These are phyloP conservation scores for Opisthocomus hoazin DNA, from an alignment of 2,113 vertebrate genomes.

Conservation along the genomic window DNA sequence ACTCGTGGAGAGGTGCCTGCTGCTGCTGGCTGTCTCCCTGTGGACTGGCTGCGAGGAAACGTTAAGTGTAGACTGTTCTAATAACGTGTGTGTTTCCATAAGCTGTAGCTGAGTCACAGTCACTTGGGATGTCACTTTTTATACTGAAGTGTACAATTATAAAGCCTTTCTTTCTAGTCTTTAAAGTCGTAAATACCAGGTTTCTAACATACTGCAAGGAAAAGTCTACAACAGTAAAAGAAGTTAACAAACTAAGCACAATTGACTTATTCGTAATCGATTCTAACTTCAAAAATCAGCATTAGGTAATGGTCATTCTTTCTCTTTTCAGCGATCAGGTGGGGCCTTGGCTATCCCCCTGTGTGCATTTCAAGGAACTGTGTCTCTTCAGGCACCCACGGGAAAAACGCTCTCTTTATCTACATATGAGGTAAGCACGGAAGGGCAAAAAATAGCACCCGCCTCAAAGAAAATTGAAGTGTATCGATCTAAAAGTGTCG, in stretches of 20 bases:
- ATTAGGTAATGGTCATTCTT: background rate
- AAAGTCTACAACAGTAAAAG: background rate
- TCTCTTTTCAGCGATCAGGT: conserved; percentile 74
- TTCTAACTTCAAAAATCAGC: background rate
- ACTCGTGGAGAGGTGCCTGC: background rate
- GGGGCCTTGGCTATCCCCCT: conserved; percentile 86
- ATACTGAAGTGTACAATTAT: background rate
- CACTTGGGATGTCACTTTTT: background rate
- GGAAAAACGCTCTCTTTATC: conserved; percentile 95
- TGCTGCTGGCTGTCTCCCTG: background rate
- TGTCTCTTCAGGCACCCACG: conserved; percentile 90
- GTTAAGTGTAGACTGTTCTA: background rate
- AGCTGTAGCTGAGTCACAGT: background rate
- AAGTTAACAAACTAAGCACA: background rate
- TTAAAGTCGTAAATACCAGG: background rate
- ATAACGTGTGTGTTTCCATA: background rate
- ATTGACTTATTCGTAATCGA: background rate
- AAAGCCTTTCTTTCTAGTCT: background rate
- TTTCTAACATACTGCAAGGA: background rate
- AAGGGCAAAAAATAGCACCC: conserved; percentile 88
- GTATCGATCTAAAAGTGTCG: conserved; percentile 94
- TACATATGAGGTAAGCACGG: conserved; percentile 94
- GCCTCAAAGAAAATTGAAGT: conserved; percentile 89
- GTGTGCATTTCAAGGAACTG: conserved; percentile 93
- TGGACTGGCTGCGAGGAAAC: background rate